Base-by-base conservation (phyloP, 2,888 invertebrate species). In the Parthenolecanium corni region DNA sequence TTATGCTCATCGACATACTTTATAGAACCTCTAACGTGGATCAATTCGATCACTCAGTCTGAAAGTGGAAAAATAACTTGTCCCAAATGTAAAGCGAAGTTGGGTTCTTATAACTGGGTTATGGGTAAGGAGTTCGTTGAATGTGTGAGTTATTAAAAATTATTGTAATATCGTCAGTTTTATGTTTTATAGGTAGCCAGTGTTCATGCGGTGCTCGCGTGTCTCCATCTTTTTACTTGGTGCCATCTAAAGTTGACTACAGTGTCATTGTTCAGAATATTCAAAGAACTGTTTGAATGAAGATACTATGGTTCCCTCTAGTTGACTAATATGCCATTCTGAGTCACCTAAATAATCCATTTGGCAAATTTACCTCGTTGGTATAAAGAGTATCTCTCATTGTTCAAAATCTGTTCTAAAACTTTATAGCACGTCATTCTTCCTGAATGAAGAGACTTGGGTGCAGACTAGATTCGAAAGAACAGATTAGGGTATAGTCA, bases 71-170 rank as follows among this genome's bases (percentile, higher is more conserved):
- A 92, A 74, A 78, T 94, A 66, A 79, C 84, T 73, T 87, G 93
- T 73, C 89, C 92, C 52, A 87, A 89, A 73, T 93, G 93, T 71
- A 77, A 77, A 65, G 81, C 82, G 65, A 92, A 93, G 76, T 78
- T 93, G 65, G 94, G 93, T 25, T 89, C 87, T 64, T 93, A 88
- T 73, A 90, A 87, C 73, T 93, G 93, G 94, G 80, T 88, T 65
- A 86, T 85, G 81, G 89, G 86, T 85, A 67, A 20, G 52, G 42
- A 31, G 38, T 42, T 40, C 2, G 31, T 18, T 6, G 5, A 21
- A 23, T 14, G 20, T 14, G n/a, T 23, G 24, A 52, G 14, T 9
- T 24, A 31, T 21, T 23, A 23, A 20, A 58, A 18, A 16, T 21
- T 38, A 49, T 38, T 49, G 14, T 24, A 52, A 52, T 1, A 18